Evolutionary conservation across 2,113 vertebrate genomes (phyloP).

Genomic region (Aplodontia rufa): DNA sequence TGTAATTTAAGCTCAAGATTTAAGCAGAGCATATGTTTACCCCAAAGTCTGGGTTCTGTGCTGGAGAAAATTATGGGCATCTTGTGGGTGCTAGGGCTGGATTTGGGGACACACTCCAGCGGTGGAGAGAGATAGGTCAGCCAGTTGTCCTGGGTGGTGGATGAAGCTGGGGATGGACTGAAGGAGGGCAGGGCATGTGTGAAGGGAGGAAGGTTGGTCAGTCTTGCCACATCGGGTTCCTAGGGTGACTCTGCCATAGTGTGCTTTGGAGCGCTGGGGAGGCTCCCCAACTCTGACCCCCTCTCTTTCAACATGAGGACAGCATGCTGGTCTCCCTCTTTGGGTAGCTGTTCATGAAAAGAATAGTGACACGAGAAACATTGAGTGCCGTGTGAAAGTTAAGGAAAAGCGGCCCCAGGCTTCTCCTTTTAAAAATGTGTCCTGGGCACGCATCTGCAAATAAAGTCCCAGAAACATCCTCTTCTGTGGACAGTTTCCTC

Average conservation of each 20-base stretch:
- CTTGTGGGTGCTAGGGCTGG: neutral
- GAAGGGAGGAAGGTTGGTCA: neutral
- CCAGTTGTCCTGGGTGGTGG: too few relatives aligned
- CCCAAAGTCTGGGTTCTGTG: neutral
- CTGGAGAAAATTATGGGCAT: neutral
- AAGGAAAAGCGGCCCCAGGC: neutral
- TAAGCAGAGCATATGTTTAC: neutral
- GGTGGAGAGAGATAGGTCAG: neutral
- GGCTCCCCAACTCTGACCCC: neutral
- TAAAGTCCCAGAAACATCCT: neutral
- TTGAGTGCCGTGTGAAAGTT: neutral
- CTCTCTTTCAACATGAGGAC: neutral
- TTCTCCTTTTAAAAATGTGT: neutral
- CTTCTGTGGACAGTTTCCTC: conserved; percentile 20
- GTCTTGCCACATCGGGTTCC: neutral
- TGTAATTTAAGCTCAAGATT: neutral
- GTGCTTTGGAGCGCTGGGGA: neutral
- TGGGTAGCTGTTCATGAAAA: neutral
- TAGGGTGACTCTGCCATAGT: neutral
- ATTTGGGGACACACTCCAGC: neutral
- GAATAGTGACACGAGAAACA: neutral
- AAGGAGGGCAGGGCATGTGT: neutral
- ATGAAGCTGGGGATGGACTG: accelerated
- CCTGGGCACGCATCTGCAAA: neutral
- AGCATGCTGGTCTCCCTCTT: neutral